These are phyloP conservation scores for Vimba vimba DNA, from an alignment of 2,113 vertebrate species.

Conservation along the genomic window DNA sequence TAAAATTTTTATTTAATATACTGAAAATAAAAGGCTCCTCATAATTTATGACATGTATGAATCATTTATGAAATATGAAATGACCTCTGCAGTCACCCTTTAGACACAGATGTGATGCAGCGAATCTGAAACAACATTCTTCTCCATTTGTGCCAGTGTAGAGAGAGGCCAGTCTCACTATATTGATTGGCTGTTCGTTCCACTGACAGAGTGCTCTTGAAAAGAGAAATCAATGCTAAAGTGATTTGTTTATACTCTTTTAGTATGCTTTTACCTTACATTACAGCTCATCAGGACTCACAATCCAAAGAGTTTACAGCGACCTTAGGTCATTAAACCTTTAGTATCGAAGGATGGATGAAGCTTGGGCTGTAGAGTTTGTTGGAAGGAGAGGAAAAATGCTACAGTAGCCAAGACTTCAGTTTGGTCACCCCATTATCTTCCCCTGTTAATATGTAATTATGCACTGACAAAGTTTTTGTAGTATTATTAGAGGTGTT, in stretches of 20 bases:
- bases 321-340: not conserved
- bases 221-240: slow-evolving; percentile 71
- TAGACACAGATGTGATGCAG: slow-evolving; percentile 53
- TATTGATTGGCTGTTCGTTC: slow-evolving; percentile 68
- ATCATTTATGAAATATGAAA: not conserved
- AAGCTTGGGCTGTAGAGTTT: not conserved
- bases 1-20: slow-evolving; percentile 26
- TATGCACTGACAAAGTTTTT: not conserved
- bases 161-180: slow-evolving; percentile 40
- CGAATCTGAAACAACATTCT: slow-evolving; percentile 52
- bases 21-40: not conserved
- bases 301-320: slow-evolving; percentile 5
- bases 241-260: slow-evolving; percentile 63
- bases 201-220: slow-evolving; percentile 62
- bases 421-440: not conserved
- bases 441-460: not conserved
- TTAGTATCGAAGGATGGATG: not conserved
- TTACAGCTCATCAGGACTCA: slow-evolving; percentile 47
- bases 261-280: slow-evolving; percentile 51
- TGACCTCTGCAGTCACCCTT: slow-evolving; percentile 39
- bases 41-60: not conserved
- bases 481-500: not conserved
- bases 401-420: not conserved
- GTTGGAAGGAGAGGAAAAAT: not conserved
- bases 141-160: slow-evolving; percentile 50